phyloP scores from a whole-genome alignment of 2,797 vertebrate genomes.

The Steatocranus sp. region DNA sequence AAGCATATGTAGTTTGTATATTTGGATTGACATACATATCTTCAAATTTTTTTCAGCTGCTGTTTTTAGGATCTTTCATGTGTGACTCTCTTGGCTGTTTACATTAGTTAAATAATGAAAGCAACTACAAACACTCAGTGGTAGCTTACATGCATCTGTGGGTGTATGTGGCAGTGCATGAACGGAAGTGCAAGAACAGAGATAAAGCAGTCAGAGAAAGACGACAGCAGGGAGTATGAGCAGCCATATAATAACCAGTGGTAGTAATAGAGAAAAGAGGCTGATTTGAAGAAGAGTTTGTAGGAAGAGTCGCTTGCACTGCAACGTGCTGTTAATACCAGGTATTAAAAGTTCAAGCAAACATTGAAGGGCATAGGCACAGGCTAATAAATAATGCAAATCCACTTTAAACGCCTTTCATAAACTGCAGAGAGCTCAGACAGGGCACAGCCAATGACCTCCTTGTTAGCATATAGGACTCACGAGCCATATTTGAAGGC shows the following conservation, averaged over 20 bases:
- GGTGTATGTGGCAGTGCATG: neutral
- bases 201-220: neutral
- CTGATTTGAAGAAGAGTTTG: neutral
- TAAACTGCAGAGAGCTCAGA: conserved; percentile 52
- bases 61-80: neutral
- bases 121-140: neutral
- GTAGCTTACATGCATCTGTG: neutral
- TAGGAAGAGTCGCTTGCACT: conserved; percentile 4
- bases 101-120: neutral
- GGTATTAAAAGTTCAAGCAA: conserved; percentile 58
- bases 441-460: conserved; percentile 34
- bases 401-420: conserved; percentile 52
- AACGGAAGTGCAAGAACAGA: neutral
- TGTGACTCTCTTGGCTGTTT: neutral
- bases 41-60: neutral
- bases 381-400: conserved; percentile 70
- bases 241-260: neutral
- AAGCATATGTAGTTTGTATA: neutral
- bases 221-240: neutral
- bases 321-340: conserved; percentile 41
- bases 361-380: conserved; percentile 39
- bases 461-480: conserved; percentile 27
- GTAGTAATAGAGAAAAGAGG: neutral
- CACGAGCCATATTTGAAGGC: neutral
- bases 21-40: neutral